A percentile compares a stretch with the other conserved stretches of the same genome.
Conservation (phyloP, 2,113 vertebrate genomes). For the Semnopithecus entellus region DNA sequence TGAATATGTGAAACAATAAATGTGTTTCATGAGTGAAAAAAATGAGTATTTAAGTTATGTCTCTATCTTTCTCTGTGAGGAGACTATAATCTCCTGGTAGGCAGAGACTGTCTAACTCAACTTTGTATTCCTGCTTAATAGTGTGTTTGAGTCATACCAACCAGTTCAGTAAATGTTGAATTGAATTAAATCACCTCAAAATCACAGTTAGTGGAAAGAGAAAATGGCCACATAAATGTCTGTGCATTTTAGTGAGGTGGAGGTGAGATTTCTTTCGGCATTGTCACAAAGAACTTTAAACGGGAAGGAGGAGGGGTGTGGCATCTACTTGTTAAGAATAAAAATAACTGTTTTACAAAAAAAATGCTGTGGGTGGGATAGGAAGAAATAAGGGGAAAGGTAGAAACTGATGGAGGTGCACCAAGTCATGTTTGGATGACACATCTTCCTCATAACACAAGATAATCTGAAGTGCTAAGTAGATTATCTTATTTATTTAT, state of each 20-base stretch:
- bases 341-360: conserved; percentile 3
- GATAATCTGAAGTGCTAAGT: not conserved
- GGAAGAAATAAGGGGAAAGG: not conserved
- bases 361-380: not conserved
- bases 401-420: not conserved
- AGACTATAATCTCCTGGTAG: not conserved
- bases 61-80: not conserved
- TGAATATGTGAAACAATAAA: not conserved
- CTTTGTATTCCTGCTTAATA: not conserved
- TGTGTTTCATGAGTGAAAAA: not conserved
- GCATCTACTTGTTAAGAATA: not conserved
- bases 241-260: conserved; percentile 35
- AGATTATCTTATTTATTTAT: not conserved
- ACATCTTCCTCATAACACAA: not conserved
- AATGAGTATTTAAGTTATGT: not conserved
- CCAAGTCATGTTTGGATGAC: not conserved
- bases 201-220: conserved; percentile 1
- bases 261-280: conserved; percentile 25
- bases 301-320: not conserved
- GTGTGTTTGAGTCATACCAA: not conserved
- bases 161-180: not conserved
- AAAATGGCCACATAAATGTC: not conserved
- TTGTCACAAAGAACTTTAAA: conserved; percentile 23
- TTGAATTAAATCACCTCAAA: conserved; percentile 46
- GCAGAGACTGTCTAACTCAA: not conserved